These are phyloP conservation scores for Emys orbicularis DNA, from an alignment of 2,797 vertebrate genomes.

Conservation along the genomic window DNA sequence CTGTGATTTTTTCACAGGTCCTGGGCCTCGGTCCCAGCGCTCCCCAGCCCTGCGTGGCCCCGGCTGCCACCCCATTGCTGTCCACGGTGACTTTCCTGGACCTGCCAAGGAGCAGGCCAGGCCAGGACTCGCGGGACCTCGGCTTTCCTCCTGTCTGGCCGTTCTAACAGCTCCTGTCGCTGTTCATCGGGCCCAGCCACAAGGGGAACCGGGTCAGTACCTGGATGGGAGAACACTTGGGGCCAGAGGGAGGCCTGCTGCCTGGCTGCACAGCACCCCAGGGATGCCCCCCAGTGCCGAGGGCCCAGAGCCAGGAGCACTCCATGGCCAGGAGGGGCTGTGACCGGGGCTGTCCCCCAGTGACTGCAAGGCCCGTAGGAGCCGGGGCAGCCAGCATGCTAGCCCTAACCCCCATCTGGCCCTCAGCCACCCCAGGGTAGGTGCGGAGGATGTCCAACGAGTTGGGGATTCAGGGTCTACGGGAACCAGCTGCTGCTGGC, in stretches of 20 bases:
- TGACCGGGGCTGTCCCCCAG: neutral
- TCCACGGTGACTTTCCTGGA: neutral
- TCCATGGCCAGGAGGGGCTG: neutral
- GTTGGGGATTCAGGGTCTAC: neutral
- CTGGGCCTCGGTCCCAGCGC: neutral
- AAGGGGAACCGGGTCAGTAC: neutral
- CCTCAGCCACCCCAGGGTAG: neutral
- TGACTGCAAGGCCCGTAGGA: no score
- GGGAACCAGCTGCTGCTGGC: neutral
- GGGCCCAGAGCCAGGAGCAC: neutral
- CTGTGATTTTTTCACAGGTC: neutral
- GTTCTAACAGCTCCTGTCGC: no score
- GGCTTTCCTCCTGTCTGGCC: no score
- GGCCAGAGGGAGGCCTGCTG: neutral
- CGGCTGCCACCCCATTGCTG: neutral
- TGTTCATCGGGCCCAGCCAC: neutral
- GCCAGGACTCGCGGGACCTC: no score
- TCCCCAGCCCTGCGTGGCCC: neutral
- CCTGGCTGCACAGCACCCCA: no score
- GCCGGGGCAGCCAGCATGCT: neutral
- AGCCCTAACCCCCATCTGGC: neutral
- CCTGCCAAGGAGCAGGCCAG: no score
- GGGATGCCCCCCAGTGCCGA: neutral
- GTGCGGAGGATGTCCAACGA: neutral
- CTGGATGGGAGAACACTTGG: neutral